phyloP scores from a whole-genome alignment of 2,888 invertebrate species.

The Calameuta pallipes region DNA sequence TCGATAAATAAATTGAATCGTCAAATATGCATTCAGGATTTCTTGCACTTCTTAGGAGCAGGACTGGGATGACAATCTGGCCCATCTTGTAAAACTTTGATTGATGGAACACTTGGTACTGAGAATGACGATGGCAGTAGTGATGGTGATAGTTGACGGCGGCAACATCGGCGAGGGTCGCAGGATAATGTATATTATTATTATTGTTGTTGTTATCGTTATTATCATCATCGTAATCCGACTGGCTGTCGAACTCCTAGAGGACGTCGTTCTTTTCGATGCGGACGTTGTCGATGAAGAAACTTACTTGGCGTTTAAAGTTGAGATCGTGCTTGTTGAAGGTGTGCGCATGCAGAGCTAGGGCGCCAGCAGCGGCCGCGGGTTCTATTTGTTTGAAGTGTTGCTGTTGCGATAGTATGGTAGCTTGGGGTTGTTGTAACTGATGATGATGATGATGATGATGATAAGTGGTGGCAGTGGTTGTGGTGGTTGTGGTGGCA shows the following conservation, averaged over 20 bases:
- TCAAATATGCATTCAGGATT: no score
- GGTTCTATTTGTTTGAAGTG: constrained; percentile 60
- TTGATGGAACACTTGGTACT: no score
- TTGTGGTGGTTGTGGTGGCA: no score
- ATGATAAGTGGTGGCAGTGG: constrained; percentile 8
- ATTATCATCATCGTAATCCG: constrained; percentile 1
- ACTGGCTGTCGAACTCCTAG: constrained; percentile 31
- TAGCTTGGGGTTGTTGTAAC: constrained; percentile 43
- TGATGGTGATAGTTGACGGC: no score
- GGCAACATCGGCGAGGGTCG: no score
- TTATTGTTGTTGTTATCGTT: constrained; percentile 7
- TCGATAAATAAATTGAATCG: no score
- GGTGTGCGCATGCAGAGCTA: constrained; percentile 68
- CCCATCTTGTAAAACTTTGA: no score
- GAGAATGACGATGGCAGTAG: no score
- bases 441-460: constrained; percentile 45
- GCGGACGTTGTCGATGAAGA: constrained; percentile 83
- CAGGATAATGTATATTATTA: not conserved
- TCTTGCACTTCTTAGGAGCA: no score
- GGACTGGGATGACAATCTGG: no score
- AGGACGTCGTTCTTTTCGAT: constrained; percentile 76
- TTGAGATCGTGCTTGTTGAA: constrained; percentile 74
- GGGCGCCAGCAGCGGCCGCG: constrained; percentile 56
- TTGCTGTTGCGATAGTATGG: constrained; percentile 49
- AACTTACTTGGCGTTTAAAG: constrained; percentile 88